Evolutionary conservation across 2,888 invertebrate species (phyloP), one percentile per base, ranked within the genome.

Genomic region (Heliconius aoede): DNA sequence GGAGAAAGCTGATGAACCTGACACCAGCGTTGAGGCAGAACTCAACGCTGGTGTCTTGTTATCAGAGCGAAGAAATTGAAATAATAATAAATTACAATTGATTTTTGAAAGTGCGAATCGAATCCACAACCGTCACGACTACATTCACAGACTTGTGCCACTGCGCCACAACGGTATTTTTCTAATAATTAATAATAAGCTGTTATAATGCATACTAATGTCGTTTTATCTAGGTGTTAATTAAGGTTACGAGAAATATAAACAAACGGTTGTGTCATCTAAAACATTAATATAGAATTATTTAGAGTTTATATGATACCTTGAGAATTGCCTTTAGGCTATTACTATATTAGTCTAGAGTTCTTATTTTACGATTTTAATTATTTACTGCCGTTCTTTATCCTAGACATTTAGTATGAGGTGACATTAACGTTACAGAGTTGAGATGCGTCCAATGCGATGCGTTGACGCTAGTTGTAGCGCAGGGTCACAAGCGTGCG

Each of bases 261-360:
- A 65, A 65, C 65, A 65, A 65, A 65, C 40, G 65, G 3, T 40
- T 36, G 65, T 65, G 65, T 65, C 65, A 65, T 65, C 36, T 65
- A 40, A 40, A 15, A 65, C 40, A 40, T 55, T 69, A 69, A 30
- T 30, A 24, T 13, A 55, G 55, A 69, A 69, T 69, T 65, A 15
- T 24, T 65, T 65, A 69, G 32, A n/a, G 32, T 65, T 65, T 55
- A 69, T 13, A 69, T 32, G 69, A 69, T 32, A 69, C 69, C 69
- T 69, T 69, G 69, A 32, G n/a, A n/a, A 55, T 18, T 69, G 68
- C 68, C 68, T 55, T 69, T 55, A 24, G 69, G 69, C 69, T 69
- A 55, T 69, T 24, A 15, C 15, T 69, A 55, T 65, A 36, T 65
- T 40, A 36, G 36, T 36, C 24, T 65, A 40, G 36, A 65, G 40